phyloP scores from a whole-genome alignment of 1,140 invertebrate genomes.

The Papilio glaucus region DNA sequence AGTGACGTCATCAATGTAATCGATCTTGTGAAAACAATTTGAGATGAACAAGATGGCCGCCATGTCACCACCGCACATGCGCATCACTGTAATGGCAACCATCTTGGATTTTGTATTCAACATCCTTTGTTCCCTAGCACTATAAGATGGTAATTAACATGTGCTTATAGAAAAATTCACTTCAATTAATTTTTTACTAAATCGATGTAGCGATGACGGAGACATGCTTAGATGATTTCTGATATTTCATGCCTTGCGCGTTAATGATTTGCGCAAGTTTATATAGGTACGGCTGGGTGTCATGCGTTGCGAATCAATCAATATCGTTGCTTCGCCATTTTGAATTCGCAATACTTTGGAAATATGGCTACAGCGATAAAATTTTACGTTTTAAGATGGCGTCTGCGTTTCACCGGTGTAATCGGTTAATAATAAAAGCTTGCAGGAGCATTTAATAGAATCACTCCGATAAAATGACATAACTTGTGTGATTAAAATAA shows the following conservation, averaged over 20 bases:
- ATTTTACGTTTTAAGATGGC: background rate
- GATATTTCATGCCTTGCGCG: slow-evolving; percentile 2
- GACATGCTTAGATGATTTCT: background rate
- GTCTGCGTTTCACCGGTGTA: background rate
- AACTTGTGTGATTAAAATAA: too few relatives aligned
- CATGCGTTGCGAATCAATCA: background rate
- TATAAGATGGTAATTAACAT: background rate
- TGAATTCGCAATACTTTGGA: background rate
- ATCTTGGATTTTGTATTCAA: background rate
- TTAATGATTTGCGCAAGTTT: background rate
- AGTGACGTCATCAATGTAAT: background rate
- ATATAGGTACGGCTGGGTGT: background rate
- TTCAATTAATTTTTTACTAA: background rate
- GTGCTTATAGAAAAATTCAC: background rate
- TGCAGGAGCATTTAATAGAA: too few relatives aligned
- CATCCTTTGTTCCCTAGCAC: background rate
- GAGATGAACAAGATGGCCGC: slow-evolving; percentile 4
- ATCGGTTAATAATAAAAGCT: too few relatives aligned
- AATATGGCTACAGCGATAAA: background rate
- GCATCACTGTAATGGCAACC: background rate
- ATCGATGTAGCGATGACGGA: background rate
- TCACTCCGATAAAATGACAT: too few relatives aligned
- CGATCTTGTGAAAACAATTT: background rate
- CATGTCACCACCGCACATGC: slow-evolving; percentile 17
- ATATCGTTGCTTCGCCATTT: slow-evolving; percentile 5